phyloP scores from a whole-genome alignment of 2,797 vertebrate genomes.

The Coregonus suidteri region DNA sequence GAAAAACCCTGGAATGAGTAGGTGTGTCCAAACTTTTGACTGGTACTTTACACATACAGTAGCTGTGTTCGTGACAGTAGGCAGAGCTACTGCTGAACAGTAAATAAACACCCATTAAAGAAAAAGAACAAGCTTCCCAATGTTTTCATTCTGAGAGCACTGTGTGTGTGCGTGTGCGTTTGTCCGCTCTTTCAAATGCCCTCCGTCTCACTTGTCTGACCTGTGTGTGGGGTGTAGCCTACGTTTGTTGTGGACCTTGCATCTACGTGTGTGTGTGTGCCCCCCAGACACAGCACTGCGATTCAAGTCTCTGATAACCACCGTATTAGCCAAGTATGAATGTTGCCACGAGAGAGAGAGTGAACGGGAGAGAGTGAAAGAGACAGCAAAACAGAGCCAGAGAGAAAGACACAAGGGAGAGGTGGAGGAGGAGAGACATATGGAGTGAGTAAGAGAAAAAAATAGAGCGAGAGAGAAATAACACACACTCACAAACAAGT shows the following conservation, averaged over 20 bases:
- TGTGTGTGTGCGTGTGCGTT: slow-evolving; percentile 25
- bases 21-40: too few relatives aligned
- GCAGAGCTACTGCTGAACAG: slow-evolving; percentile 56
- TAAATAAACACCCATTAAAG: slow-evolving; percentile 63
- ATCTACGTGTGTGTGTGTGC: too few relatives aligned
- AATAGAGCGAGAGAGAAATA: too few relatives aligned
- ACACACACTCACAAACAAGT: too few relatives aligned
- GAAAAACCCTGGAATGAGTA: too few relatives aligned
- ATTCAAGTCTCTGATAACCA: slow-evolving; percentile 63
- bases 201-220: slow-evolving; percentile 52
- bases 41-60: background rate
- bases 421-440: too few relatives aligned
- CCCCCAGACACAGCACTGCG: slow-evolving; percentile 59
- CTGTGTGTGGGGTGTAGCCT: slow-evolving; percentile 22
- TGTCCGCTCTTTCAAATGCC: slow-evolving; percentile 37
- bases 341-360: slow-evolving; percentile 42
- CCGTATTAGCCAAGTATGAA: slow-evolving; percentile 29
- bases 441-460: too few relatives aligned
- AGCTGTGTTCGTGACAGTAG: slow-evolving; percentile 49
- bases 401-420: too few relatives aligned
- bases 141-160: slow-evolving; percentile 64
- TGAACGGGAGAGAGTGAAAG: too few relatives aligned
- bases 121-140: slow-evolving; percentile 60
- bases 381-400: too few relatives aligned
- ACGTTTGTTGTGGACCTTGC: too few relatives aligned